phyloP scores from a whole-genome alignment of 2,888 invertebrate genomes.

The Epirrita christyi region DNA sequence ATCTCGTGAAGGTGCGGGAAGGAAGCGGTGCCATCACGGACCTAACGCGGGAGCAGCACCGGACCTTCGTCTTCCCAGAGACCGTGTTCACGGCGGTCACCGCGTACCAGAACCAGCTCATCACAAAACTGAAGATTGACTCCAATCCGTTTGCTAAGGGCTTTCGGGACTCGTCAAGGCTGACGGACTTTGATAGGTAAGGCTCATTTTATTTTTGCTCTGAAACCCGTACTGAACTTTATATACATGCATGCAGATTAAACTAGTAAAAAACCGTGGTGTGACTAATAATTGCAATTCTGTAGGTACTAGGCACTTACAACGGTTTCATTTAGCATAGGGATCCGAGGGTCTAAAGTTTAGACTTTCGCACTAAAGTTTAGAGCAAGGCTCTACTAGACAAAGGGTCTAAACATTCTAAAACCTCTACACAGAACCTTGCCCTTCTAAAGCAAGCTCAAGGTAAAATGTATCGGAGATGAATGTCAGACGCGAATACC shows the following conservation, averaged over 20 bases:
- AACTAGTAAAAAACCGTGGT: no score
- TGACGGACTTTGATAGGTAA: conserved; percentile 96
- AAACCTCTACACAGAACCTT: neutral
- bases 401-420: neutral
- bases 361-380: no score
- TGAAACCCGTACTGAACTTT: no score
- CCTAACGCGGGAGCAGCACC: conserved; percentile 95
- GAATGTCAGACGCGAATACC: conserved; percentile 45
- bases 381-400: no score
- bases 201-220: conserved; percentile 30
- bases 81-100: conserved; percentile 99
- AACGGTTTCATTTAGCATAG: no score
- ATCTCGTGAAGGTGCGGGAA: conserved; percentile 91
- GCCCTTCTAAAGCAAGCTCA: conserved; percentile 25
- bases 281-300: no score
- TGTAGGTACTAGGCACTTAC: no score
- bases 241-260: no score
- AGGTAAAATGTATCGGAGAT: conserved; percentile 37
- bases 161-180: conserved; percentile 96
- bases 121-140: conserved; percentile 99
- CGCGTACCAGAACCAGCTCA: conserved; percentile 99
- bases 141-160: conserved; percentile 99
- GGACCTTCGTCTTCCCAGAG: conserved; percentile 98
- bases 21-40: conserved; percentile 91
- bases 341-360: no score